A percentile compares a stretch with the other conserved stretches of the same genome.
Evolutionary conservation across 2,888 invertebrate species (phyloP).

Genomic region (Seira sanloemensis): DNA sequence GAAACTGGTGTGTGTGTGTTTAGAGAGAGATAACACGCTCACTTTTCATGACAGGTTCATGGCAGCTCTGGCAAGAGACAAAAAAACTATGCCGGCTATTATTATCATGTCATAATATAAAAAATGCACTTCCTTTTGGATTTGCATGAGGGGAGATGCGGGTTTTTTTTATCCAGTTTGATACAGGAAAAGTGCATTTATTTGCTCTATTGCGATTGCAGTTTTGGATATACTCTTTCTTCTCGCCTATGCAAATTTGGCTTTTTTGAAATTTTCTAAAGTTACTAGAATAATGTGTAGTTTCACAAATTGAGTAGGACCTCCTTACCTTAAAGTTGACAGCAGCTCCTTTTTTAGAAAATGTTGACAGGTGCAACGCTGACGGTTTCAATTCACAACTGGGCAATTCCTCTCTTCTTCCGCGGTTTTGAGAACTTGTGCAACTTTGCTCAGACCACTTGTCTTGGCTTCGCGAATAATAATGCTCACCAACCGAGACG

Average conservation of each 20-base stretch:
- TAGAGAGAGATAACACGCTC: neutral
- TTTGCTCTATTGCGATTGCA: neutral
- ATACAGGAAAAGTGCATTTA: neutral
- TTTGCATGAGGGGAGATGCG: neutral
- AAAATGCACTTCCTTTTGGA: neutral
- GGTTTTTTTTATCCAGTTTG: neutral
- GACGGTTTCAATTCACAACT: neutral
- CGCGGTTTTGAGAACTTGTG: too few relatives aligned
- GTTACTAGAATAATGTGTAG: neutral
- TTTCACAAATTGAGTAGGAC: neutral
- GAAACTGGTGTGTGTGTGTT: neutral
- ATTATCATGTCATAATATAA: neutral
- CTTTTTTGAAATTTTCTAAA: too few relatives aligned
- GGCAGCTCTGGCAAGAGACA: neutral
- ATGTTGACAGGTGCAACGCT: neutral
- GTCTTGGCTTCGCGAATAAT: neutral
- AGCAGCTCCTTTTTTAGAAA: neutral
- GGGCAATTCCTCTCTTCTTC: too few relatives aligned
- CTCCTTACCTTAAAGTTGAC: neutral
- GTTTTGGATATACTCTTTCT: neutral
- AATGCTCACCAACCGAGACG: slow-evolving; percentile 30
- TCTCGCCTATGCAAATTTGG: neutral
- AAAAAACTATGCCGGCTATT: too few relatives aligned
- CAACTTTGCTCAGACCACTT: neutral
- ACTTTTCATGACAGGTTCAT: neutral